A percentile compares a stretch with the other conserved stretches of the same genome.
phyloP scores from a whole-genome alignment of 1,140 invertebrate species.

The Drosophila eugracilis region DNA sequence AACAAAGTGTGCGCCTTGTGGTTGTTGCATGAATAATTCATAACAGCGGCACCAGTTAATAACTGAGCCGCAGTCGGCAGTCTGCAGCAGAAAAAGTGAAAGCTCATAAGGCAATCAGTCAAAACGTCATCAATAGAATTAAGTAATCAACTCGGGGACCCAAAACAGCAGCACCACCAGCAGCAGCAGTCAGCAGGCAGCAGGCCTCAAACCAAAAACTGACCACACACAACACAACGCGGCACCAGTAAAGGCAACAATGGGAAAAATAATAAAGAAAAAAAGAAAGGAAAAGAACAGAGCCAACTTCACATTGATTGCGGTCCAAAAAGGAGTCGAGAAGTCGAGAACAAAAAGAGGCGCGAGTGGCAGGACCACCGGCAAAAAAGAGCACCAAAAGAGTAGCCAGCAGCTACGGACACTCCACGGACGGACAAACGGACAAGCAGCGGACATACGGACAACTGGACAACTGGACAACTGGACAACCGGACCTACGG shows the following conservation, averaged over 20 bases:
- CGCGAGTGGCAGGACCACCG: constrained; percentile 69
- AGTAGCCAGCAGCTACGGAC: constrained; percentile 38
- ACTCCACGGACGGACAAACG: constrained; percentile 13
- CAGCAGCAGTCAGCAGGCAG: constrained; percentile 1
- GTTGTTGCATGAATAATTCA: constrained; percentile 83
- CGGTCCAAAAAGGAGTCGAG: constrained; percentile 74
- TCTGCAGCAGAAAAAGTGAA: constrained; percentile 74
- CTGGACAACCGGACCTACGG: constrained; percentile 9
- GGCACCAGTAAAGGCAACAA: constrained; percentile 20
- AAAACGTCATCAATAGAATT: constrained; percentile 84
- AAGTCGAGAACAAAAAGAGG: constrained; percentile 55
- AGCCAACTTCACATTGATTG: constrained; percentile 60
- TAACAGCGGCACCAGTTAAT: constrained; percentile 72
- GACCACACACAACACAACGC: constrained; percentile 80
- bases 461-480: constrained; percentile 13
- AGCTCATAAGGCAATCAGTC: constrained; percentile 84
- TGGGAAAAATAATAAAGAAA: constrained; percentile 7
- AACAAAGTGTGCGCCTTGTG: constrained; percentile 59
- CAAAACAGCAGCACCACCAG: constrained; percentile 18
- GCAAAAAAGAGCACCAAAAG: constrained; percentile 43
- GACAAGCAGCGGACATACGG: background rate
- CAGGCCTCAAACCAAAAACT: constrained; percentile 51
- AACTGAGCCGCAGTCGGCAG: constrained; percentile 50
- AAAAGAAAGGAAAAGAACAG: constrained; percentile 5
- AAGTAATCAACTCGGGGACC: constrained; percentile 77